Evolutionary conservation across 2,113 vertebrate genomes (phyloP), one percentile per base, ranked within the genome.

Genomic region (Varanus salvator): DNA sequence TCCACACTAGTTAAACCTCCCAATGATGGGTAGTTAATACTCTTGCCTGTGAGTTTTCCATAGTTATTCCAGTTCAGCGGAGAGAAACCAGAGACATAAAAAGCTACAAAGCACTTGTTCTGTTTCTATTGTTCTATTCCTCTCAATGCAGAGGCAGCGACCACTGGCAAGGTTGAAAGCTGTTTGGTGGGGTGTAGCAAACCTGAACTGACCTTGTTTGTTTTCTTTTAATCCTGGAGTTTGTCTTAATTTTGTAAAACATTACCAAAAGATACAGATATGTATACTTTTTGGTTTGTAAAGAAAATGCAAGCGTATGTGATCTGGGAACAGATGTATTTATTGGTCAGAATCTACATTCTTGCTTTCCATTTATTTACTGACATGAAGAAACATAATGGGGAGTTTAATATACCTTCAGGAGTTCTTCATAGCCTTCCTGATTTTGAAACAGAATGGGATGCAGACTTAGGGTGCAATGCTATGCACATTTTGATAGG

Each of bases 241-340:
- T 38, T n/a, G 23, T 19, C 25, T 60, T 57, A 60, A 57, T 60
- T 57, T 57, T 93, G 92, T 81, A 91, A 89, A 72, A 92, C 57
- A 80, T 89, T 91, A 38, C 66, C 9, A 66, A 82, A 91, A 90
- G 2, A 31, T 11, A 85, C 84, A 93, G 93, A 95, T 85, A 92
- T 90, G 1, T 92, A 68, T 38, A 90, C 93, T 78, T 91, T 12
- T 90, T 90, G 92, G 90, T 95, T 96, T 95, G 93, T 90, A n/a
- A 94, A 91, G 91, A 91, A 94, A 94, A 94, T 93, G 93, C 92
- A 95, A 92, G 93, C 80, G 95, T 97, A 89, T 97, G 90, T 95
- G 96, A 94, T 94, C 92, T 97, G 96, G 97, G 95, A 97, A 97
- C 97, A 96, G 95, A 95, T 94, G 95, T 93, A 93, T 96, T 96